These are phyloP conservation scores for Lycocorax pyrrhopterus DNA, from an alignment of 2,113 vertebrate species.

Conservation along the genomic window DNA sequence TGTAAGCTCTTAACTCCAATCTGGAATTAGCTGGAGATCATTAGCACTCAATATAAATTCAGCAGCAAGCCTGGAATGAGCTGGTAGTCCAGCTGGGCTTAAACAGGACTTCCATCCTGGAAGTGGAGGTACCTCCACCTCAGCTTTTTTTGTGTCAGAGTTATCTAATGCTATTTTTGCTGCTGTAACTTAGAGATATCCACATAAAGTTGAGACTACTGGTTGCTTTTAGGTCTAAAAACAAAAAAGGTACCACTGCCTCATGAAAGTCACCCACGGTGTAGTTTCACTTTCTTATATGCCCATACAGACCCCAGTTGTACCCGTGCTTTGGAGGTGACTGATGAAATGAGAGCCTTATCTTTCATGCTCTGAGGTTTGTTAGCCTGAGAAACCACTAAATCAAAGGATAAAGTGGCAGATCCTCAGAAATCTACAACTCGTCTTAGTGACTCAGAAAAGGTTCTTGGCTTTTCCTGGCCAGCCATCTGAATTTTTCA, in stretches of 20 bases:
- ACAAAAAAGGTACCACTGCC: background rate
- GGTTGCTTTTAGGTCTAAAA: background rate
- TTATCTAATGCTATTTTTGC: background rate
- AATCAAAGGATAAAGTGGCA: background rate
- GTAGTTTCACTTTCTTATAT: background rate
- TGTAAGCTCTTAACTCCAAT: background rate
- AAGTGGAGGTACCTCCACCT: background rate
- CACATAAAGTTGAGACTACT: background rate
- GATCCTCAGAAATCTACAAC: background rate
- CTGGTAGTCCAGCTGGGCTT: background rate
- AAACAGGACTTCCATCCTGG: background rate
- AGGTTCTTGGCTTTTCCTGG: background rate
- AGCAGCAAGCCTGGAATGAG: background rate
- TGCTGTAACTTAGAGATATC: background rate
- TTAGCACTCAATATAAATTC: slow-evolving; percentile 20
- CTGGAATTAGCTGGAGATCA: slow-evolving; percentile 34
- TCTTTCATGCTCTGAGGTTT: background rate
- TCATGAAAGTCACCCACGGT: background rate
- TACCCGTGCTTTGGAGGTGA: background rate
- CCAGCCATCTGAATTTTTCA: background rate
- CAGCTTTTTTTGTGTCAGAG: background rate
- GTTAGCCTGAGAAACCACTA: background rate
- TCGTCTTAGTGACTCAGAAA: background rate
- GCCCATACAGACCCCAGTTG: background rate
- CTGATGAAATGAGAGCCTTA: background rate